phyloP scores from a whole-genome alignment of 2,888 invertebrate genomes.

The Fissipunctia ypsillon region DNA sequence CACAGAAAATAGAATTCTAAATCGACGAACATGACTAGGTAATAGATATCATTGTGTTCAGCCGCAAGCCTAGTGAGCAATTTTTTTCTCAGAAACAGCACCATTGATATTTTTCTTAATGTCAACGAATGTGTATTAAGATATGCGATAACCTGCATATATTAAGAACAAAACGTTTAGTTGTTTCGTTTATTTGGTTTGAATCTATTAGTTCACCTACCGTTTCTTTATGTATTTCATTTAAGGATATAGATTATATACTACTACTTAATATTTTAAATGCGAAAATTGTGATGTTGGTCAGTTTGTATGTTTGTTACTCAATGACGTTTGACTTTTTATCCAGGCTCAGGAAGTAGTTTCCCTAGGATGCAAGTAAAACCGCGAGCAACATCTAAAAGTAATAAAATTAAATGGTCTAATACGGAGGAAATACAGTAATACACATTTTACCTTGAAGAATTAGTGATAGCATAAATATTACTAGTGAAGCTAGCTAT shows the following conservation, averaged over 20 bases:
- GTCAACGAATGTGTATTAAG: conserved; percentile 41
- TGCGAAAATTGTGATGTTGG: neutral
- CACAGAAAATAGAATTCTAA: conserved; percentile 5
- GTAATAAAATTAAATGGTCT: conserved; percentile 3
- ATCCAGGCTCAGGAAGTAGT: neutral
- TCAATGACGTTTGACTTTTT: neutral
- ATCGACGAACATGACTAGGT: conserved; percentile 1
- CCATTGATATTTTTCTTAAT: conserved; percentile 36
- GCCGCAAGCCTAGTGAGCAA: conserved; percentile 39
- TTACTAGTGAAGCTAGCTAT: conserved; percentile 23
- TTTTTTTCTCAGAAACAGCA: conserved; percentile 50
- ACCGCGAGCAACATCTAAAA: too few relatives aligned
- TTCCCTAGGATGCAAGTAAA: neutral
- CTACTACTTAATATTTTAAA: neutral
- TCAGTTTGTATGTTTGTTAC: neutral
- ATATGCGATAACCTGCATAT: conserved; percentile 51
- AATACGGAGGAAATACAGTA: neutral
- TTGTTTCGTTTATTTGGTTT: conserved; percentile 20
- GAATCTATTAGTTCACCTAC: conserved; percentile 24
- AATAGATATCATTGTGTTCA: conserved; percentile 28
- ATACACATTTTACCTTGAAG: conserved; percentile 27
- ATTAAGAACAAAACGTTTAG: conserved; percentile 24
- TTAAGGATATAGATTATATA: neutral
- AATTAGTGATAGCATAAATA: conserved; percentile 1
- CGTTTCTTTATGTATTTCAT: conserved; percentile 10